A percentile compares a stretch with the other conserved stretches of the same genome.
phyloP scores from a whole-genome alignment of 2,797 vertebrate genomes.

The Menidia menidia region DNA sequence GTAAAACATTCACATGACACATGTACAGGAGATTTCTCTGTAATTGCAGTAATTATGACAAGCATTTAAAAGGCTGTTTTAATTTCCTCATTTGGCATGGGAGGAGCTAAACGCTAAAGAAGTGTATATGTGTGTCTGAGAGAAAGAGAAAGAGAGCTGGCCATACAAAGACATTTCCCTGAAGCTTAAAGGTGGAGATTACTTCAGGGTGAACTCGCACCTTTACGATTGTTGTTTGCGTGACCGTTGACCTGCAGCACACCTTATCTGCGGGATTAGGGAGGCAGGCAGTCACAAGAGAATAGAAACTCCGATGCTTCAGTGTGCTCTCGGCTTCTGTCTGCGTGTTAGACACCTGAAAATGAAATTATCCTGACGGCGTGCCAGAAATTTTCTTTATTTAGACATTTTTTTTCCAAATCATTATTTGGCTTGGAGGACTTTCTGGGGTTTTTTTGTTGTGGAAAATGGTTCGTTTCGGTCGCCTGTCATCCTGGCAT shows the following conservation, averaged over 20 bases:
- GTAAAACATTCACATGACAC: neutral
- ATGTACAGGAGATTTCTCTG: neutral
- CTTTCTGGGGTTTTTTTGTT: neutral
- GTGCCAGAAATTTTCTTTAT: neutral
- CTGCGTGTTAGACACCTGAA: neutral
- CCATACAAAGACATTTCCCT: constrained; percentile 45
- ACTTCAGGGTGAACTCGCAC: constrained; percentile 36
- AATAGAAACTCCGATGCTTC: constrained; percentile 13
- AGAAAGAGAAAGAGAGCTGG: neutral
- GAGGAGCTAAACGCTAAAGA: constrained; percentile 43
- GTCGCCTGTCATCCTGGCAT: constrained; percentile 78
- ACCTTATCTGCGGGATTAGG: constrained; percentile 26
- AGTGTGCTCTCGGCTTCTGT: neutral
- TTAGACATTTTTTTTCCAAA: neutral
- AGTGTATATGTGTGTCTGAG: constrained; percentile 10
- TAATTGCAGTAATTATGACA: constrained; percentile 10
- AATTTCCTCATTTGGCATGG: constrained; percentile 26
- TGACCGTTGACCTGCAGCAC: constrained; percentile 51
- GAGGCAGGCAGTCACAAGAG: neutral
- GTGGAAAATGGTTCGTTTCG: constrained; percentile 76
- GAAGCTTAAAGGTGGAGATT: constrained; percentile 47
- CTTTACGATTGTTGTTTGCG: constrained; percentile 35
- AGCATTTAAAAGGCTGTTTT: constrained; percentile 1
- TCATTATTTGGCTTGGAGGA: neutral
- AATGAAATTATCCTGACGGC: constrained; percentile 36